A percentile compares a stretch with the other conserved stretches of the same genome.
Evolutionary conservation across 1,140 invertebrate species (phyloP).

Genomic region (Amphibalanus amphitrite): DNA sequence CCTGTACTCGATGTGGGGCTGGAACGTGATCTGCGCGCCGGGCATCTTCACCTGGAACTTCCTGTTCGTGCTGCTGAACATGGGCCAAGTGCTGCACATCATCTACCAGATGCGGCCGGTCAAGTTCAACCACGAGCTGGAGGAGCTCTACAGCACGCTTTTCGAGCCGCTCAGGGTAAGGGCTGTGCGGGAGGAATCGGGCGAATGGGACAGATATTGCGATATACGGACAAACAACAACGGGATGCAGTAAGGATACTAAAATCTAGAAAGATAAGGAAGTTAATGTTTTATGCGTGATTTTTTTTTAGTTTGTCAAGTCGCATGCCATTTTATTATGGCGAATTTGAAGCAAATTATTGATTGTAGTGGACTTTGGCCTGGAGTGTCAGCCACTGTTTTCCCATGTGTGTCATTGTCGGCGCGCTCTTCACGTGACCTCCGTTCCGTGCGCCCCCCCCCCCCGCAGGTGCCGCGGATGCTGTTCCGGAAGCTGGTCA

Average conservation of each 20-base stretch:
- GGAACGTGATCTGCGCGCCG: constrained; percentile 72
- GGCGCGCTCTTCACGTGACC: too few relatives aligned
- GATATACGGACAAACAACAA: too few relatives aligned
- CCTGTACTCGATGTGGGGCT: constrained; percentile 67
- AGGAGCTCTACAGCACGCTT: constrained; percentile 60
- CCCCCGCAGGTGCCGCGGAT: constrained; percentile 53
- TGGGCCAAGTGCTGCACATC: constrained; percentile 55
- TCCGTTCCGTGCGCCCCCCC: too few relatives aligned
- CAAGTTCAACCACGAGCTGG: constrained; percentile 64
- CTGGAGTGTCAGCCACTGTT: too few relatives aligned
- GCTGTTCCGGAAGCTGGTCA: constrained; percentile 62
- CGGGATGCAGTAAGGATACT: too few relatives aligned
- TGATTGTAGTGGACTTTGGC: too few relatives aligned
- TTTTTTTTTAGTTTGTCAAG: too few relatives aligned
- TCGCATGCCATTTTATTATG: too few relatives aligned
- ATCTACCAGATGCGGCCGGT: constrained; percentile 68
- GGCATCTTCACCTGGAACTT: constrained; percentile 82
- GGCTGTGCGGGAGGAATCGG: not conserved
- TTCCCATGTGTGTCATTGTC: too few relatives aligned
- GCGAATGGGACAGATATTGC: constrained; percentile 3
- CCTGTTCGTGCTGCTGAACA: constrained; percentile 62
- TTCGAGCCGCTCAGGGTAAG: constrained; percentile 68
- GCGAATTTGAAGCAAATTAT: too few relatives aligned
- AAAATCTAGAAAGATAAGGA: too few relatives aligned
- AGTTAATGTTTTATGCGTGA: too few relatives aligned